Percentiles rank a stretch among this genome's conserved stretches.
phyloP scores from a whole-genome alignment of 2,113 vertebrate genomes.

The Tamias sibiricus region DNA sequence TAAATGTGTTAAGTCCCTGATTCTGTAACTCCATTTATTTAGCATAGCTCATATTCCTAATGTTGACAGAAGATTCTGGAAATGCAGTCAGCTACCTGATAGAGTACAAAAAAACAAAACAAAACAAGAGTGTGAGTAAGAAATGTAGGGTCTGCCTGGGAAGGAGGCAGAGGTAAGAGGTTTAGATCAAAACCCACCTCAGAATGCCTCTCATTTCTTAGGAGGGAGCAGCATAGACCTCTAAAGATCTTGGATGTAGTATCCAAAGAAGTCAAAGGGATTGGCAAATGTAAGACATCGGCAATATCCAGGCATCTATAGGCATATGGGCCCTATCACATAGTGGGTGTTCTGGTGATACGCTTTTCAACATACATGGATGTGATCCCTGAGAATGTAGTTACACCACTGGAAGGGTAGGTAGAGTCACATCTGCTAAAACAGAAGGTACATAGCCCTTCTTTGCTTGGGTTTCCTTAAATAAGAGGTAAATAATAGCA shows the following conservation, averaged over 20 bases:
- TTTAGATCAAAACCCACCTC: not conserved
- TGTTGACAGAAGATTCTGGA: not conserved
- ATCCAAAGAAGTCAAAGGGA: not conserved
- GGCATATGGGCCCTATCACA: too few relatives aligned
- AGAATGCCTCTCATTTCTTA: not conserved
- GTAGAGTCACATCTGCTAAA: not conserved
- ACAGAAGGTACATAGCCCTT: not conserved
- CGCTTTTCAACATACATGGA: too few relatives aligned
- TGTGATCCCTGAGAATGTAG: not conserved
- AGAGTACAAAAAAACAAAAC: not conserved
- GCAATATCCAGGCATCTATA: not conserved
- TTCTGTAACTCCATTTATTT: not conserved
- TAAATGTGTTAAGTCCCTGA: not conserved
- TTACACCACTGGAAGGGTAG: fast-evolving
- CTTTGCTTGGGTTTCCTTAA: not conserved
- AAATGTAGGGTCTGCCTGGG: not conserved
- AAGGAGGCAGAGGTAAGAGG: not conserved
- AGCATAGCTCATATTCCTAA: not conserved
- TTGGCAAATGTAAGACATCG: not conserved
- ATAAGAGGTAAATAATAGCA: not conserved
- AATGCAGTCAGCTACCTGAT: not conserved
- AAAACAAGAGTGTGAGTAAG: not conserved
- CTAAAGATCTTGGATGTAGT: not conserved
- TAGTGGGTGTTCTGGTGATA: not conserved
- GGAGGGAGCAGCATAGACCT: not conserved